These are phyloP conservation scores for Halcyon chelicuti DNA, from an alignment of 2,797 vertebrate species.

Conservation along the genomic window DNA sequence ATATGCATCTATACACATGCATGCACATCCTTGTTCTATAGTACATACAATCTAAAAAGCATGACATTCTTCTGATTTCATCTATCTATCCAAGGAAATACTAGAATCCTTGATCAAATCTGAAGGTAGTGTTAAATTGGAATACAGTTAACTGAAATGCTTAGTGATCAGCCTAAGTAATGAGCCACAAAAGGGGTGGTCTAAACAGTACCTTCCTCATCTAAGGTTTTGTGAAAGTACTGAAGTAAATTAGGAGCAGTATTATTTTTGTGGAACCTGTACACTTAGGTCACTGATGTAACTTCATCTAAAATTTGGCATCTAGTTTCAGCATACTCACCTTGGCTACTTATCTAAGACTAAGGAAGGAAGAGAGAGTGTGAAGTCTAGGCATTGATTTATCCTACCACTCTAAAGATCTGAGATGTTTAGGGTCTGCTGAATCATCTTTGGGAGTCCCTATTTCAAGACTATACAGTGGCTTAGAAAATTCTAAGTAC, in stretches of 20 bases:
- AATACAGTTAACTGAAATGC: neutral
- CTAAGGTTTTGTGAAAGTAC: neutral
- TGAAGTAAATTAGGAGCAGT: neutral
- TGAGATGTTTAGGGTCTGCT: neutral
- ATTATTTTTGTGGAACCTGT: neutral
- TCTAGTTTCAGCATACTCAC: neutral
- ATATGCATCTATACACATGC: neutral
- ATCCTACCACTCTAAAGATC: neutral
- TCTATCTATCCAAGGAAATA: neutral
- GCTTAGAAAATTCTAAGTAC: neutral
- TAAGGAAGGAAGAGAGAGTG: neutral
- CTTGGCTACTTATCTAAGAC: neutral
- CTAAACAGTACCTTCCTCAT: neutral
- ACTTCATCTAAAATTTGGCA: neutral
- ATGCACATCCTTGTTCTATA: neutral
- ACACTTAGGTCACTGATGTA: neutral
- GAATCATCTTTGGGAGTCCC: neutral
- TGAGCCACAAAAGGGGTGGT: rapidly evolving
- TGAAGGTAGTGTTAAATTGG: neutral
- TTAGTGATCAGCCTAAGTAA: neutral
- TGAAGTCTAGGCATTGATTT: neutral
- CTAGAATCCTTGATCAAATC: neutral
- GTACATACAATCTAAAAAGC: neutral
- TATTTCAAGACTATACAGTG: neutral
- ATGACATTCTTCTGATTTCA: neutral